phyloP scores from a whole-genome alignment of 1,140 invertebrate species.

The Papilio helenus region DNA sequence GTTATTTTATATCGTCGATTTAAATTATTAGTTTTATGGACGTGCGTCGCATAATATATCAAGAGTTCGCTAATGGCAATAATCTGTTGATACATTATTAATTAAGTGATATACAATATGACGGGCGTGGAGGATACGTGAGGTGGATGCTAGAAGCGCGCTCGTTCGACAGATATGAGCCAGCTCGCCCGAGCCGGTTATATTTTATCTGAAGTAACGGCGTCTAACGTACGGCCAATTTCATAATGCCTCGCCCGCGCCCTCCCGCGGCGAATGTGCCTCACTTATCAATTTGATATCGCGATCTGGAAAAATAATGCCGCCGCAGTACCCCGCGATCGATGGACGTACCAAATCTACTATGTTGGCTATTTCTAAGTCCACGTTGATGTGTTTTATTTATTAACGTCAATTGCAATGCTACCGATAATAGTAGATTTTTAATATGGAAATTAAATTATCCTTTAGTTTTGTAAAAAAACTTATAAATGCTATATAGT shows the following conservation, averaged over 20 bases:
- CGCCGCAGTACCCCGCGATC: slow-evolving; percentile 59
- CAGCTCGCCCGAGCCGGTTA: slow-evolving; percentile 60
- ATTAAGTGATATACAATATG: slow-evolving; percentile 63
- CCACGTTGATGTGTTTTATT: neutral
- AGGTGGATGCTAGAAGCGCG: slow-evolving; percentile 59
- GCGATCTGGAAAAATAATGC: slow-evolving; percentile 78
- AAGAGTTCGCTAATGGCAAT: slow-evolving; percentile 43
- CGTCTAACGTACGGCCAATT: slow-evolving; percentile 82
- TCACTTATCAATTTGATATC: slow-evolving; percentile 83
- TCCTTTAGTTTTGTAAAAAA: neutral
- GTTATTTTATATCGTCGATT: slow-evolving; percentile 23
- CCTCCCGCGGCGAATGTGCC: slow-evolving; percentile 69
- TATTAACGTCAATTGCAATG: neutral
- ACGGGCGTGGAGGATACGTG: slow-evolving; percentile 61
- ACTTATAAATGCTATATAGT: neutral
- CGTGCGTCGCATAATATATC: slow-evolving; percentile 40
- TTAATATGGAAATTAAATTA: neutral
- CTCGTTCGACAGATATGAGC: slow-evolving; percentile 77
- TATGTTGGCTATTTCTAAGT: slow-evolving; percentile 23
- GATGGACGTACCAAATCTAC: slow-evolving; percentile 43
- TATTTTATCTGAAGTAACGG: slow-evolving; percentile 82
- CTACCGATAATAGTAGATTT: neutral
- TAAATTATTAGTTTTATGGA: slow-evolving; percentile 26
- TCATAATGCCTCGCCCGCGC: slow-evolving; percentile 78
- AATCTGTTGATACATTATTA: slow-evolving; percentile 64